phyloP scores from a whole-genome alignment of 2,113 vertebrate genomes.

The Gila orcuttii region DNA sequence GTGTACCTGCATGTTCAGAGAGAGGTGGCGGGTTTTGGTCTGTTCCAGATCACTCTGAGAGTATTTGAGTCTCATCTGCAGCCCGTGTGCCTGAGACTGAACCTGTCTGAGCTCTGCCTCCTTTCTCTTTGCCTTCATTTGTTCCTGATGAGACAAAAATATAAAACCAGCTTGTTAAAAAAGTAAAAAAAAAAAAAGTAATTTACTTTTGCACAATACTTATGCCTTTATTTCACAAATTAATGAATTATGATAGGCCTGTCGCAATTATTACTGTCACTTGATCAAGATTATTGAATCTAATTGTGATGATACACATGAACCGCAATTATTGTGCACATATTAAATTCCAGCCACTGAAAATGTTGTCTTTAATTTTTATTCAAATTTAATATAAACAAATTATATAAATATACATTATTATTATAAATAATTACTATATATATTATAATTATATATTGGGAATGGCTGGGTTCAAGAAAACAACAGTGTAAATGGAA shows the following conservation, averaged over 20 bases:
- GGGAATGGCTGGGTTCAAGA: not conserved
- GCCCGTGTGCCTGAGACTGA: conserved; percentile 91
- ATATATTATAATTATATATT: not conserved
- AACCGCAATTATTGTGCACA: not conserved
- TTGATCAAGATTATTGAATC: not conserved
- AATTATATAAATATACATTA: not conserved
- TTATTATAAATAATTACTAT: not conserved
- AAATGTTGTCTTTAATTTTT: not conserved
- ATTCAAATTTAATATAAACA: not conserved
- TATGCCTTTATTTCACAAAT: not conserved
- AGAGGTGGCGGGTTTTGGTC: conserved; percentile 90
- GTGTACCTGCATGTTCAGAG: conserved; percentile 90
- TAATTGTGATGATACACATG: not conserved
- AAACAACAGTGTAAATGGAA: too few species aligned
- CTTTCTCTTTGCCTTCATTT: conserved; percentile 93
- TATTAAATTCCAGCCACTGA: not conserved
- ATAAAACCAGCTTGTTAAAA: not conserved
- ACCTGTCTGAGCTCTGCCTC: conserved; percentile 91
- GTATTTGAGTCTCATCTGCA: conserved; percentile 93
- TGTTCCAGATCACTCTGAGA: conserved; percentile 93
- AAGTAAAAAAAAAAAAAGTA: not conserved
- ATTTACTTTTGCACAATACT: not conserved
- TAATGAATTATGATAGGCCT: not conserved
- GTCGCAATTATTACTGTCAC: not conserved
- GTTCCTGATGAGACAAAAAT: conserved; percentile 75